Percentiles rank a stretch among this genome's conserved stretches.
Evolutionary conservation across 2,113 vertebrate species (phyloP).

Genomic region (Anthoscopus minutus): DNA sequence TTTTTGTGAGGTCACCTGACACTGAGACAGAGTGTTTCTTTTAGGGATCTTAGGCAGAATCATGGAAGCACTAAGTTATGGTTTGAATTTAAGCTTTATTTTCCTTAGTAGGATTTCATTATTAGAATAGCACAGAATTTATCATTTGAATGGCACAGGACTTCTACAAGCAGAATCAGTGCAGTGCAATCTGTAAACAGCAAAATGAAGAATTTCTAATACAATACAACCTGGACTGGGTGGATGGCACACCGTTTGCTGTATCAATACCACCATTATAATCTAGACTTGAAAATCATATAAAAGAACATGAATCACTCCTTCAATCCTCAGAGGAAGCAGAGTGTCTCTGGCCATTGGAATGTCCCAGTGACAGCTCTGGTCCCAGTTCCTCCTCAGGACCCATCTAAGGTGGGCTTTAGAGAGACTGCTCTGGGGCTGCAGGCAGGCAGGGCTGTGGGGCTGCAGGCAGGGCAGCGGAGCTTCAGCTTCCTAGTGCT

Average conservation of each 20-base stretch:
- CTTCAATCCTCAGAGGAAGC: background rate
- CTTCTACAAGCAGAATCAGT: background rate
- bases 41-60: background rate
- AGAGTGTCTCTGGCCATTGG: background rate
- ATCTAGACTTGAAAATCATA: background rate
- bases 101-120: background rate
- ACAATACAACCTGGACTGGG: background rate
- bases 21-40: background rate
- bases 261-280: background rate
- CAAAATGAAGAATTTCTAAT: background rate
- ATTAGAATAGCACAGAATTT: background rate
- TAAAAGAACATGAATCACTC: fast-evolving
- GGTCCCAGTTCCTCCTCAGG: background rate
- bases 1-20: background rate
- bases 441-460: background rate
- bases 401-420: background rate
- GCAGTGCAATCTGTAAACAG: background rate
- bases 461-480: background rate
- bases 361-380: background rate
- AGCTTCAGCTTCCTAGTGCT: background rate
- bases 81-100: background rate
- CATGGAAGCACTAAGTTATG: background rate
- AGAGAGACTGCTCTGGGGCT: background rate
- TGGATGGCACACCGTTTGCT: background rate
- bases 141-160: background rate